phyloP scores from a whole-genome alignment of 2,888 invertebrate genomes.

The Cheilosia urbana region DNA sequence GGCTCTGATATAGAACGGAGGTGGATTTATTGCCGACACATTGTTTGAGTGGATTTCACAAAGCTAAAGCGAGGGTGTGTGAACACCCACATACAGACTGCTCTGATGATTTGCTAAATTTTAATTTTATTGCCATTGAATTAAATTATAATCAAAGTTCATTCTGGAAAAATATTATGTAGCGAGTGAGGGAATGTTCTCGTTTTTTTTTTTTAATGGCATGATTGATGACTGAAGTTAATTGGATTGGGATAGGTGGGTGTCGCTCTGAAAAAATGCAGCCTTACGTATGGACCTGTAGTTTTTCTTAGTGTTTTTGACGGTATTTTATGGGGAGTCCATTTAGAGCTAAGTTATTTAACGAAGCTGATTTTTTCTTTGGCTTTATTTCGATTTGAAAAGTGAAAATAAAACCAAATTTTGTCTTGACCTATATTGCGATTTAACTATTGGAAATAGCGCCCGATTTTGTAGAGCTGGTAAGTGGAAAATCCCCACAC shows the following conservation, averaged over 20 bases:
- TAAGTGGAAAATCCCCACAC: too few relatives aligned
- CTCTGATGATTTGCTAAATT: constrained; percentile 50
- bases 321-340: too few relatives aligned
- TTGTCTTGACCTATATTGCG: too few relatives aligned
- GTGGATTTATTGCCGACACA: constrained; percentile 55
- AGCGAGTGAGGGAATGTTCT: neutral
- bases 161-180: neutral
- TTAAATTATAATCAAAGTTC: constrained; percentile 39
- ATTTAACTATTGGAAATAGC: too few relatives aligned
- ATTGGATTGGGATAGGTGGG: constrained; percentile 24
- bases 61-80: constrained; percentile 32
- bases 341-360: too few relatives aligned
- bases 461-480: too few relatives aligned
- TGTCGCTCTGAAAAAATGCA: too few relatives aligned
- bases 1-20: constrained; percentile 48
- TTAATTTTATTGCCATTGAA: constrained; percentile 36
- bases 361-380: too few relatives aligned
- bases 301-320: too few relatives aligned
- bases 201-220: neutral
- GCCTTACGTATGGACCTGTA: too few relatives aligned
- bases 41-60: constrained; percentile 26
- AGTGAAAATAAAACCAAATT: too few relatives aligned
- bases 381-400: too few relatives aligned
- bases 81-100: neutral
- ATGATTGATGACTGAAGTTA: neutral